phyloP scores from a whole-genome alignment of 2,888 invertebrate genomes.

The Ophraella communa region DNA sequence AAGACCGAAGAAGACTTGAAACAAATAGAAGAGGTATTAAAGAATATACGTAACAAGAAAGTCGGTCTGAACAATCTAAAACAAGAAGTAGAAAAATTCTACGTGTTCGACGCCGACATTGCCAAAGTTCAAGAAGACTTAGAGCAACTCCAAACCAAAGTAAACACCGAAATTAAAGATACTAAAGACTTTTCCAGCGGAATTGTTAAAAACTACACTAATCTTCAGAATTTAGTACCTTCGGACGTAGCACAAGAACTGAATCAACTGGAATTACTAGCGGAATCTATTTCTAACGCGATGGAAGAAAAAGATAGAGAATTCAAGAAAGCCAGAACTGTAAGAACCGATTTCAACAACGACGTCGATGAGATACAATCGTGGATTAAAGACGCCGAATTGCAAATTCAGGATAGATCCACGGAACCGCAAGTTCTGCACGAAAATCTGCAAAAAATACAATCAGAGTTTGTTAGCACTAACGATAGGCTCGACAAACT shows the following conservation, averaged over 20 bases:
- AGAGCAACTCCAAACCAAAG: slow-evolving; percentile 65
- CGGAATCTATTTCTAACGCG: slow-evolving; percentile 77
- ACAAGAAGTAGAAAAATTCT: slow-evolving; percentile 72
- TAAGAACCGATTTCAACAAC: slow-evolving; percentile 78
- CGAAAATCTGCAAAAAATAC: slow-evolving; percentile 78
- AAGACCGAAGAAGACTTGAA: slow-evolving; percentile 78
- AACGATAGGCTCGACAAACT: slow-evolving; percentile 80
- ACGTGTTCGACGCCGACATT: slow-evolving; percentile 80
- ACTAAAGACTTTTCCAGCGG: slow-evolving; percentile 67
- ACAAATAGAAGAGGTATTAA: slow-evolving; percentile 77
- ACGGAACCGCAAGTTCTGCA: slow-evolving; percentile 78
- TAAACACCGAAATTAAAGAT: slow-evolving; percentile 65
- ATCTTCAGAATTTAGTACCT: slow-evolving; percentile 69
- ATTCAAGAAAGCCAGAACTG: slow-evolving; percentile 83
- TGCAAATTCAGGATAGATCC: slow-evolving; percentile 77
- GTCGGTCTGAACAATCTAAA: slow-evolving; percentile 71
- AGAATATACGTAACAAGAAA: slow-evolving; percentile 72
- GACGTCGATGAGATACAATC: slow-evolving; percentile 82
- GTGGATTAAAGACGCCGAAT: slow-evolving; percentile 85
- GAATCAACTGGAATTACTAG: slow-evolving; percentile 80
- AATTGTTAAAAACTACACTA: slow-evolving; percentile 69
- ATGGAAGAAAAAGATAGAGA: slow-evolving; percentile 90
- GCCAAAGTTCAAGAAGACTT: slow-evolving; percentile 68
- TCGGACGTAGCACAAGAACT: slow-evolving; percentile 82
- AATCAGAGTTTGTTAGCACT: slow-evolving; percentile 74